Evolutionary conservation across 2,888 invertebrate genomes (phyloP), one percentile per base, ranked within the genome.

Genomic region (Lasius fuliginosus): DNA sequence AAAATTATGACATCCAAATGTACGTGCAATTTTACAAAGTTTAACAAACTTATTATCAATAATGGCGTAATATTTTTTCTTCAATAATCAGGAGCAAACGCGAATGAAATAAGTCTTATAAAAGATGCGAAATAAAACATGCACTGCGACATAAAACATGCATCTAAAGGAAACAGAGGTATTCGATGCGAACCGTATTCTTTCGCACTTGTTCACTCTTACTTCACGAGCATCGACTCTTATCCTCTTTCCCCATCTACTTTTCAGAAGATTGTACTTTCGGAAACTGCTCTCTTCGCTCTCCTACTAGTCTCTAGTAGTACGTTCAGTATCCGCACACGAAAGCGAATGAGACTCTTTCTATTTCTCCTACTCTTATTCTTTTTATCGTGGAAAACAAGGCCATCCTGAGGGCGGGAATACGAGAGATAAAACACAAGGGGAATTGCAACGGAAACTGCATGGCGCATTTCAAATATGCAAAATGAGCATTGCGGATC

Each of bases 401-500:
- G 8, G 53, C 40, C 12, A 77, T 53, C 23, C 15, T n/a, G n/a
- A 27, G 23, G 18, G 3, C 3, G 27, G 18, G 3, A 53, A 36
- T 65, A 53, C 36, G 18, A 67, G 53, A 40, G 53, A 12, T 3
- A 18, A 9, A 76, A 76, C 40, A 56, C 69, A 15, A 69, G 40
- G 2, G 27, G 12, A 11, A 76, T 76, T 36, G 77, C 40, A 69
- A 56, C n/a, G 30, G 18, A 42, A 77, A 12, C n/a, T 77, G 12
- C 40, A 30, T 6, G n/a, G 8, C n/a, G 40, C 5, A 68, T n/a
- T 69, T 77, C 11, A 68, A 40, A 71, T 42, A 77, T 40, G 56
- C 40, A 77, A 69, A 77, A 77, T 69, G 56, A 68, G 30, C 36
- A 69, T 69, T 53, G 53, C 18, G 68, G 77, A 77, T 68, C 42